Evolutionary conservation across 2,888 invertebrate species (phyloP).

Genomic region (Diadegma fenestrale): DNA sequence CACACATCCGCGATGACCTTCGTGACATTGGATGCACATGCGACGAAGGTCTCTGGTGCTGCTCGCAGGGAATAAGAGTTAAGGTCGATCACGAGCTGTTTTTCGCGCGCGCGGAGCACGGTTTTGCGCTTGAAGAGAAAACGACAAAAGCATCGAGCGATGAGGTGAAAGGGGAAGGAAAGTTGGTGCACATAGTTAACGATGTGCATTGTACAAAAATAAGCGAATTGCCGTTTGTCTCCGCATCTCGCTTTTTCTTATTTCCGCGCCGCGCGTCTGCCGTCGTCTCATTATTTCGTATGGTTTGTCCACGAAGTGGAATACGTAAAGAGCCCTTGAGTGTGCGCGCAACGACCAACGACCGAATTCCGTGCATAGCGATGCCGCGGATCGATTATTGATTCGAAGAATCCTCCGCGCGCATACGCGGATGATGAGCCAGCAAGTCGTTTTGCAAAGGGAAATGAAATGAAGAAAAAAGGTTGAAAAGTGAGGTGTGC

Average conservation of each 20-base stretch:
- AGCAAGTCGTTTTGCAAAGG: neutral
- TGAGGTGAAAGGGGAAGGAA: constrained; percentile 61
- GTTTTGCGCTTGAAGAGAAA: constrained; percentile 2
- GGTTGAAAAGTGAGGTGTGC: neutral
- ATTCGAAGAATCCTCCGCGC: constrained; percentile 44
- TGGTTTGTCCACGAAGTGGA: constrained; percentile 66
- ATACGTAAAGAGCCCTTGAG: constrained; percentile 47
- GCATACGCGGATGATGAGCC: neutral
- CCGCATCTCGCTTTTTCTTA: constrained; percentile 40
- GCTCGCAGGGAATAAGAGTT: constrained; percentile 3
- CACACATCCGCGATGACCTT: constrained; percentile 47
- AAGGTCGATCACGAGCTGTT: constrained; percentile 44
- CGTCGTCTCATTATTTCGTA: constrained; percentile 67
- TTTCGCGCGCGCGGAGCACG: neutral
- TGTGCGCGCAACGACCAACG: constrained; percentile 3
- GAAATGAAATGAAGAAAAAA: neutral
- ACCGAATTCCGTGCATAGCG: constrained; percentile 36
- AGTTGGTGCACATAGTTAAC: constrained; percentile 52
- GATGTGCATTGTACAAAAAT: constrained; percentile 38
- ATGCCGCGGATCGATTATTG: constrained; percentile 46
- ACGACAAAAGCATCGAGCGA: constrained; percentile 7
- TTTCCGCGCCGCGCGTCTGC: neutral
- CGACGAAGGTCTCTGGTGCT: constrained; percentile 53
- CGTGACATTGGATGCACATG: constrained; percentile 47
- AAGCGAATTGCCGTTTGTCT: constrained; percentile 34